Conservation (phyloP, 1,140 invertebrate genomes). For the Littorina saxatilis region DNA sequence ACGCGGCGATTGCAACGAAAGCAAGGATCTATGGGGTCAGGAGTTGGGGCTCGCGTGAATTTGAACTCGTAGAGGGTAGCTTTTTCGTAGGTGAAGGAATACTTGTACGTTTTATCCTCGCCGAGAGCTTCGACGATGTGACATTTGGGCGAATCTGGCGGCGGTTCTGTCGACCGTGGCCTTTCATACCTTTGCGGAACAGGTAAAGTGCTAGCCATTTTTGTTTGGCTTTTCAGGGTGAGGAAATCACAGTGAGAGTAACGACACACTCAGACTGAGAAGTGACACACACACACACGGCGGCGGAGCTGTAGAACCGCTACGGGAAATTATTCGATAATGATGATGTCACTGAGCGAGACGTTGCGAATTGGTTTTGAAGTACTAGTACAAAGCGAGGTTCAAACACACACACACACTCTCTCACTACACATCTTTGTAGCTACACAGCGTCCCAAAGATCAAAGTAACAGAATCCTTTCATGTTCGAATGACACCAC, state of each 20-base stretch:
- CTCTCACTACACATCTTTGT: too few relatives aligned
- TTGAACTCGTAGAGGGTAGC: constrained; percentile 71
- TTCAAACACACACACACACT: too few relatives aligned
- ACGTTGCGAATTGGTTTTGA: not conserved
- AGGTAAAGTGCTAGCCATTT: not conserved
- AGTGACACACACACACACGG: not conserved
- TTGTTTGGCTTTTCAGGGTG: too few relatives aligned
- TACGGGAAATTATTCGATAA: not conserved
- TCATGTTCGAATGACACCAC: constrained; percentile 9
- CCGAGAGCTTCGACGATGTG: constrained; percentile 54
- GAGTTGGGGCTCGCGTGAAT: constrained; percentile 62
- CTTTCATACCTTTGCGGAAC: not conserved
- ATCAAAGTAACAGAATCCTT: not conserved
- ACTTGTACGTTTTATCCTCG: constrained; percentile 65
- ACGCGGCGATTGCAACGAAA: constrained; percentile 69
- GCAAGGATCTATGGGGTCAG: constrained; percentile 67
- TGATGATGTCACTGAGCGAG: not conserved
- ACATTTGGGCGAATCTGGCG: constrained; percentile 33
- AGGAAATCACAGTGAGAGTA: too few relatives aligned
- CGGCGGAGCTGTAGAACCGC: too few relatives aligned
- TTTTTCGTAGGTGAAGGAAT: constrained; percentile 68
- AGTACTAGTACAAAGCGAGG: too few relatives aligned
- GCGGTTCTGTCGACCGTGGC: too few relatives aligned
- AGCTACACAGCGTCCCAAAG: too few relatives aligned
- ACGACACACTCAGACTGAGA: not conserved